Evolutionary conservation across 2,113 vertebrate genomes (phyloP).

Genomic region (Tringa solitaria): DNA sequence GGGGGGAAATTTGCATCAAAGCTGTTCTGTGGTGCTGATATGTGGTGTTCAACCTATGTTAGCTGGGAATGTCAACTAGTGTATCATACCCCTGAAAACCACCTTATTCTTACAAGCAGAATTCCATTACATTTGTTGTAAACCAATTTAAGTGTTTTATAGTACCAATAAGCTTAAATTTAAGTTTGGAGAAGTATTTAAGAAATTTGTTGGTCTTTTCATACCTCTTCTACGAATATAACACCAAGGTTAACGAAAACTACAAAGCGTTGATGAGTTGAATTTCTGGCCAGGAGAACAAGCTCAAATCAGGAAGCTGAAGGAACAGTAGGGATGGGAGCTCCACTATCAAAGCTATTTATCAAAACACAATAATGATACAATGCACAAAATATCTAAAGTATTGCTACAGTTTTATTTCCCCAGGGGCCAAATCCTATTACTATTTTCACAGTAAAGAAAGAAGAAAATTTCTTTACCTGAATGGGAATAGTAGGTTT

Average conservation of each 20-base stretch:
- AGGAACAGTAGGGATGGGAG: not conserved
- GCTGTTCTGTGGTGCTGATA: not conserved
- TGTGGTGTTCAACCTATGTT: not conserved
- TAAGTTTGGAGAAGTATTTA: not conserved
- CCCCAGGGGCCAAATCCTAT: not conserved
- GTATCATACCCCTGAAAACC: not conserved
- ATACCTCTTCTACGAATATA: no score
- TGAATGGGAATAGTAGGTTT: constrained; percentile 38
- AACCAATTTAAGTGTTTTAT: not conserved
- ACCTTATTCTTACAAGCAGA: not conserved
- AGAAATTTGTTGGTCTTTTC: no score
- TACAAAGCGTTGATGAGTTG: not conserved
- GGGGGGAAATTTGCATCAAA: not conserved
- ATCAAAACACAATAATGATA: not conserved
- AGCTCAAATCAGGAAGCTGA: not conserved
- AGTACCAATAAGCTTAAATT: not conserved
- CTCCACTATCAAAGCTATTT: not conserved
- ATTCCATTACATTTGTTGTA: not conserved
- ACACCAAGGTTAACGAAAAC: not conserved
- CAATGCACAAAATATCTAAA: not conserved
- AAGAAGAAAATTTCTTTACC: not conserved
- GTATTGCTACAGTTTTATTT: not conserved
- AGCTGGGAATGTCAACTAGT: not conserved
- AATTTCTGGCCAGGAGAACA: not conserved
- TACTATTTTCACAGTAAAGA: not conserved